Percentiles rank a stretch among this genome's conserved stretches.
phyloP scores from a whole-genome alignment of 2,797 vertebrate genomes.

The Sebastes melanostomus region DNA sequence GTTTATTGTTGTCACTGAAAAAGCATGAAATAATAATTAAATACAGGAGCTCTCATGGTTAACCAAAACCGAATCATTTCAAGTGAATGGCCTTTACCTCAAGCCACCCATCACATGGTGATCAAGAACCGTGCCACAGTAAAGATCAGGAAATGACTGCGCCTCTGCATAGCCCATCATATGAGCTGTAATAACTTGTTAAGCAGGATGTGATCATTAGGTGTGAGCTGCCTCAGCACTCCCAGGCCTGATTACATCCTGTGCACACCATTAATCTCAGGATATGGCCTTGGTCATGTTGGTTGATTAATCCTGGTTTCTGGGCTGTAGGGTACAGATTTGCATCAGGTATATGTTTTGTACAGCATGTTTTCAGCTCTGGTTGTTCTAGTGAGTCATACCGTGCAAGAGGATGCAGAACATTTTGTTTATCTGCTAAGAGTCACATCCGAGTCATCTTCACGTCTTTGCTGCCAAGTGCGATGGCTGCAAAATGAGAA shows the following conservation, averaged over 20 bases:
- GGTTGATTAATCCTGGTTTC: slow-evolving; percentile 50
- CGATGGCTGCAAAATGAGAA: not conserved
- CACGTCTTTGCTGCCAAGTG: not conserved
- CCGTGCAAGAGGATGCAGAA: not conserved
- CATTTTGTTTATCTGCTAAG: not conserved
- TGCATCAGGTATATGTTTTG: slow-evolving; percentile 25
- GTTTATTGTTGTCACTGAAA: not conserved
- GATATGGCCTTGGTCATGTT: slow-evolving; percentile 50
- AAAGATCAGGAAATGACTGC: slow-evolving; percentile 58
- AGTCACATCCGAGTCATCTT: not conserved
- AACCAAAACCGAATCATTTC: too few relatives aligned
- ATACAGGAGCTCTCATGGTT: too few relatives aligned
- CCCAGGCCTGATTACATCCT: slow-evolving; percentile 61
- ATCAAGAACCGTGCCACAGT: slow-evolving; percentile 40
- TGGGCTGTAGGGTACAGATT: slow-evolving; percentile 12
- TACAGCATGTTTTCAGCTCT: not conserved
- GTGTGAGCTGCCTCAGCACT: slow-evolving; percentile 72
- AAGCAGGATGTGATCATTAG: slow-evolving; percentile 73
- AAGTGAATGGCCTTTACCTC: not conserved
- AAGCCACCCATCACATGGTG: slow-evolving; percentile 13
- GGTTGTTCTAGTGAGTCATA: not conserved
- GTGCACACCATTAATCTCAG: slow-evolving; percentile 61
- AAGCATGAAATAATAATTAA: too few relatives aligned
- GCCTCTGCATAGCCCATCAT: slow-evolving; percentile 45
- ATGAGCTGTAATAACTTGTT: slow-evolving; percentile 69